Evolutionary conservation across 2,888 invertebrate genomes (phyloP).

Genomic region (Tanypteryx hageni): DNA sequence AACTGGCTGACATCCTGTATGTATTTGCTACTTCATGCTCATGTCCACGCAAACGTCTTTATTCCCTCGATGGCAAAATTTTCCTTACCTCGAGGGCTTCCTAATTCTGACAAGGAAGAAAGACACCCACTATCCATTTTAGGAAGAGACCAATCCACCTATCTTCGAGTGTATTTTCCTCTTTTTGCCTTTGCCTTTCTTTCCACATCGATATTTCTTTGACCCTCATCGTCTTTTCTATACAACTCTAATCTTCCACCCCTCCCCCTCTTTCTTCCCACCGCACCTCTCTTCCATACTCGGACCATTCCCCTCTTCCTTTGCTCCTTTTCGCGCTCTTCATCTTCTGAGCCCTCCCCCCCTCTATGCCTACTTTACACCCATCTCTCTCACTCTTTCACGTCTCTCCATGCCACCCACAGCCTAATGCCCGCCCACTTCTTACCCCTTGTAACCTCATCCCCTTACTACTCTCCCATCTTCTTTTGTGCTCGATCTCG

Average conservation of each 20-base stretch:
- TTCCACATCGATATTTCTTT: background rate
- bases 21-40: background rate
- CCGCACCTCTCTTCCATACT: background rate
- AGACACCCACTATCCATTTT: conserved; percentile 3
- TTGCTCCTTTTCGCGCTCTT: background rate
- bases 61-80: background rate
- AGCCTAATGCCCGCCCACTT: background rate
- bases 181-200: background rate
- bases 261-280: background rate
- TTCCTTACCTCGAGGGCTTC: background rate
- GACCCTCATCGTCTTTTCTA: background rate
- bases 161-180: background rate
- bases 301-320: background rate
- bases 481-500: conserved; percentile 17
- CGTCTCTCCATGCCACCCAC: background rate
- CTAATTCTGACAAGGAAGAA: background rate
- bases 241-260: background rate
- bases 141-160: background rate
- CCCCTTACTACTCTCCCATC: background rate
- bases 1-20: no score
- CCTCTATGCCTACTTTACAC: conserved; percentile 13
- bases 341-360: background rate
- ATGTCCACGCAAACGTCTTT: background rate
- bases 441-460: conserved; percentile 13
- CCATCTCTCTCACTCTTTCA: background rate